These are phyloP conservation scores for Centropus unirufus DNA, from an alignment of 2,113 vertebrate species.

Conservation along the genomic window DNA sequence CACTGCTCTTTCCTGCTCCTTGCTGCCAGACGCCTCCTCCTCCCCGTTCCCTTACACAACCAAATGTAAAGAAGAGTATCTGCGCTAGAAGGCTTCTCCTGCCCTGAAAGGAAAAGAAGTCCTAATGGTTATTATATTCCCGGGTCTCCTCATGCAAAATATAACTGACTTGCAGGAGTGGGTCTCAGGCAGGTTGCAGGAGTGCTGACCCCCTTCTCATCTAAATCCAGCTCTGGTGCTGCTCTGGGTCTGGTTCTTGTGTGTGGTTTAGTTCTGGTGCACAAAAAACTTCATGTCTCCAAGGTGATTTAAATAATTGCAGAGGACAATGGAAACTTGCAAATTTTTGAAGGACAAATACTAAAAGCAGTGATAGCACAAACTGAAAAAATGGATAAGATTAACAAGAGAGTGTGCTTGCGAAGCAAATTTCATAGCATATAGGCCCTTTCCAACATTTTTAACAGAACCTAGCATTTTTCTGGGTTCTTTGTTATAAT, in stretches of 20 bases:
- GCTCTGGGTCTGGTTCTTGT: background rate
- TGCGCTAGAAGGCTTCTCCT: background rate
- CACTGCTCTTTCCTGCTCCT: background rate
- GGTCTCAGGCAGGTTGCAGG: background rate
- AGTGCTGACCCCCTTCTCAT: too few relatives aligned
- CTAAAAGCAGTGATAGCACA: background rate
- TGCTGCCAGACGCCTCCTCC: background rate
- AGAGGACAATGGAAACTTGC: background rate
- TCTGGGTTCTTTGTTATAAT: background rate
- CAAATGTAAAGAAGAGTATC: background rate
- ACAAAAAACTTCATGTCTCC: background rate
- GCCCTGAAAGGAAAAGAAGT: background rate
- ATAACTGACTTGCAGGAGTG: rapidly evolving
- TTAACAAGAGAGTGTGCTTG: background rate
- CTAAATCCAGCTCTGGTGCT: background rate
- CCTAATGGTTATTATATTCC: background rate
- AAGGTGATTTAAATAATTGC: background rate
- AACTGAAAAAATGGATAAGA: background rate
- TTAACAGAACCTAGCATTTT: background rate
- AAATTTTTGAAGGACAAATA: background rate
- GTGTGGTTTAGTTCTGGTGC: background rate
- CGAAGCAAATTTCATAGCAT: background rate
- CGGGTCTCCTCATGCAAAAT: background rate
- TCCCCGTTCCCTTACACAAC: background rate
- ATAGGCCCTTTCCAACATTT: background rate